A percentile compares a stretch with the other conserved stretches of the same genome.
Evolutionary conservation across 92 coral and sea anemone species (phyloP).

Genomic region (Muricea muricata): DNA sequence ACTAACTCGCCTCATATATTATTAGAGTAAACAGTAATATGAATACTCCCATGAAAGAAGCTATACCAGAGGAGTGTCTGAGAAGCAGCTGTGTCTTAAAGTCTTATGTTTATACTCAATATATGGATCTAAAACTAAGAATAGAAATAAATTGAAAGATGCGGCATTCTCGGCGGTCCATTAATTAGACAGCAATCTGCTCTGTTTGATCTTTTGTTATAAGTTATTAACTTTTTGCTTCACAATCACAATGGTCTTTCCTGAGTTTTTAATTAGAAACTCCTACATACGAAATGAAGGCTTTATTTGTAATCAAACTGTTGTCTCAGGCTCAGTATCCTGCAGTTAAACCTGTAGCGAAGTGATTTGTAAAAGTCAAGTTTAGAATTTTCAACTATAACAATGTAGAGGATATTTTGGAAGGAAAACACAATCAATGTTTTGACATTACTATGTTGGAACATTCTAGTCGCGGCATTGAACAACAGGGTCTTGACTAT

Average conservation of each 20-base stretch:
- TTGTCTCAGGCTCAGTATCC: background rate
- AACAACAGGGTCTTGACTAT: slow-evolving; percentile 3
- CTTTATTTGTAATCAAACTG: background rate
- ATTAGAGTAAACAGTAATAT: no score
- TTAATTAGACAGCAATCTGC: slow-evolving; percentile 5
- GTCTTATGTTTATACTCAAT: background rate
- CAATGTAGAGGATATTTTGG: background rate
- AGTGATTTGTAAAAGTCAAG: background rate
- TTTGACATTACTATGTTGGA: background rate
- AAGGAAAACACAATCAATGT: background rate
- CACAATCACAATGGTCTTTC: background rate
- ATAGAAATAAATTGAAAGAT: slow-evolving; percentile 2
- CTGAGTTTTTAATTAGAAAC: slow-evolving; percentile 14
- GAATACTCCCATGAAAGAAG: no score
- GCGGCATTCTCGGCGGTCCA: background rate
- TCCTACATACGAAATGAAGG: background rate
- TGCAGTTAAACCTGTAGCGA: background rate
- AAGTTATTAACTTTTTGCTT: background rate
- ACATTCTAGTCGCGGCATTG: background rate
- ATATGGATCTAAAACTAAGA: background rate
- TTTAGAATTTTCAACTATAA: background rate
- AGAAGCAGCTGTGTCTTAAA: background rate
- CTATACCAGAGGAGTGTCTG: background rate
- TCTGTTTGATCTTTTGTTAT: slow-evolving; percentile 15
- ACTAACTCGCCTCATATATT: no score